Percentiles rank a stretch among this genome's conserved stretches.
Evolutionary conservation across 2,888 invertebrate genomes (phyloP).

Genomic region (Hypselothyrea guttata): DNA sequence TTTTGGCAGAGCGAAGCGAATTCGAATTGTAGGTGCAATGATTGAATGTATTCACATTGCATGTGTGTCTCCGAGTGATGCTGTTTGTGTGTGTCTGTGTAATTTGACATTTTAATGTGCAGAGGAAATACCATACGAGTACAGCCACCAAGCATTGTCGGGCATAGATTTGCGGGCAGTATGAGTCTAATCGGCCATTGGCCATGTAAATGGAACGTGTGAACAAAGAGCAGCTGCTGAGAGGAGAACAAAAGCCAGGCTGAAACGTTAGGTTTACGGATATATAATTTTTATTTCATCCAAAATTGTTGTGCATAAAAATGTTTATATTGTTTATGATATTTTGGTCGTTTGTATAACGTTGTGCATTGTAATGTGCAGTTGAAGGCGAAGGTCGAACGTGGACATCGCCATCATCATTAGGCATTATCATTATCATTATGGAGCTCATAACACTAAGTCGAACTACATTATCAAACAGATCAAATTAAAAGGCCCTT

Average conservation of each 20-base stretch:
- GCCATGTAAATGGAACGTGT: slow-evolving; percentile 74
- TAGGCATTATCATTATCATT: slow-evolving; percentile 49
- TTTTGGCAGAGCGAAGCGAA: slow-evolving; percentile 46
- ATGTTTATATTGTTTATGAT: slow-evolving; percentile 37
- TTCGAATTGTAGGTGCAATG: slow-evolving; percentile 63
- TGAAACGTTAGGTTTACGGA: slow-evolving; percentile 37
- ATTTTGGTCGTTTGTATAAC: slow-evolving; percentile 24
- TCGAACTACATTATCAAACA: slow-evolving; percentile 50
- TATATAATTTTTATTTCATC: slow-evolving; percentile 15
- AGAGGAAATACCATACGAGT: slow-evolving; percentile 35
- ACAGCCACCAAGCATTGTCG: background rate
- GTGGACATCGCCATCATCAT: slow-evolving; percentile 32
- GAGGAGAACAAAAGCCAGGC: slow-evolving; percentile 10
- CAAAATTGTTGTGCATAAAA: slow-evolving; percentile 21
- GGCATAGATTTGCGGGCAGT: slow-evolving; percentile 24
- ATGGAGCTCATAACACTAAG: slow-evolving; percentile 25
- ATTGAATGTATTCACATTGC: slow-evolving; percentile 58
- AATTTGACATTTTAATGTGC: slow-evolving; percentile 74
- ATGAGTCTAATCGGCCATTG: slow-evolving; percentile 49
- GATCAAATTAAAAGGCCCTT: slow-evolving; percentile 16
- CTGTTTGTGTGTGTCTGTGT: slow-evolving; percentile 38
- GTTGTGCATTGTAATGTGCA: slow-evolving; percentile 61
- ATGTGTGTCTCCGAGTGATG: slow-evolving; percentile 17
- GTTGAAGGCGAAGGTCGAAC: slow-evolving; percentile 70
- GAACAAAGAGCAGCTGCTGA: slow-evolving; percentile 48